A percentile compares a stretch with the other conserved stretches of the same genome.
Conservation (phyloP, 2,888 invertebrate genomes). For the Nomada flava region DNA sequence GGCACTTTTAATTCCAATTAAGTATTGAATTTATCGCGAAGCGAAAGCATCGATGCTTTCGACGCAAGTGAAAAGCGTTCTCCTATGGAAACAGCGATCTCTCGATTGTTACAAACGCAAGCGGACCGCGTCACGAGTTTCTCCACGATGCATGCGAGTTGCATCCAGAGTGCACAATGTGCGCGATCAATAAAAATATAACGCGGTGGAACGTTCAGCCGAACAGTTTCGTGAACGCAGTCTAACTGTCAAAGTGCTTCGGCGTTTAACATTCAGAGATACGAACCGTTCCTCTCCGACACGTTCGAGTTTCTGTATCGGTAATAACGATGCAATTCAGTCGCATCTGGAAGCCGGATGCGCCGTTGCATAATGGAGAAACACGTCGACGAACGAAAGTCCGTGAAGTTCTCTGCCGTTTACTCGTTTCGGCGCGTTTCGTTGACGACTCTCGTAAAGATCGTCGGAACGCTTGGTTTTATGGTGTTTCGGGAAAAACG, state of each 20-base stretch:
- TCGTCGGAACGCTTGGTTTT: background rate
- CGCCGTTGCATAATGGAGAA: conserved; percentile 30
- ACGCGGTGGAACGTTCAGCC: conserved; percentile 10
- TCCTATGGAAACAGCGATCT: conserved; percentile 27
- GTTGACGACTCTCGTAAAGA: background rate
- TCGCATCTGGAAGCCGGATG: conserved; percentile 26
- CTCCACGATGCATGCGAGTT: conserved; percentile 19
- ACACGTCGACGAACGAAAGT: conserved; percentile 13
- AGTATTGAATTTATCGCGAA: background rate
- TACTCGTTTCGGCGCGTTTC: conserved; percentile 10
- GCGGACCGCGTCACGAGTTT: conserved; percentile 30
- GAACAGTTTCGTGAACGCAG: too few species aligned
- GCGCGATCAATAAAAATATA: conserved; percentile 3
- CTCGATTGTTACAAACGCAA: conserved; percentile 16
- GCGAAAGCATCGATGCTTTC: background rate
- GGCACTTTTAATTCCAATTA: background rate
- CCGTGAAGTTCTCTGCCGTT: background rate
- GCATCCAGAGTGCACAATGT: conserved; percentile 20
- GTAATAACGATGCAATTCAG: conserved; percentile 37
- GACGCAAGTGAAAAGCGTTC: conserved; percentile 16
- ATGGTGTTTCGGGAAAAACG: conserved; percentile 5
- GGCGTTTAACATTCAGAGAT: conserved; percentile 54
- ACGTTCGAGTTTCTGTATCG: conserved; percentile 22
- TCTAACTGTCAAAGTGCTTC: conserved; percentile 43
- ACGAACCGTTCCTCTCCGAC: conserved; percentile 25